Evolutionary conservation across 1,140 invertebrate genomes (phyloP), one percentile per base, ranked within the genome.

Genomic region (Procambarus virginalis): DNA sequence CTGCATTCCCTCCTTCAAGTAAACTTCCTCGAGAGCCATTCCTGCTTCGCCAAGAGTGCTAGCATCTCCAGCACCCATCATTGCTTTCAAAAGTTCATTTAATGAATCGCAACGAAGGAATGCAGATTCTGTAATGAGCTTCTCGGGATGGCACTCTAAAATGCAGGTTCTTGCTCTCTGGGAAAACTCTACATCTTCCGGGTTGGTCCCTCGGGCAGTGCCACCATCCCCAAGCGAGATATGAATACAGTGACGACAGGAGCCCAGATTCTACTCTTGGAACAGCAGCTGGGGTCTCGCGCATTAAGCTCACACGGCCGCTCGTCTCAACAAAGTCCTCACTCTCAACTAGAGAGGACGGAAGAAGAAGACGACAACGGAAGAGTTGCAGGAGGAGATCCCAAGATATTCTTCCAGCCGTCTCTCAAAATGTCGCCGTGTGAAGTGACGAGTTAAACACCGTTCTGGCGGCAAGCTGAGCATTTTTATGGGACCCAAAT

Each of bases 81-180:
- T 93, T 79, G 95, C 95, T 93, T 96, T 96, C 0, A 97, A 94
- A 45, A 98, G 94, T 93, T 97, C 96, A 92, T 96, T 94, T 34
- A 98, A 94, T 3, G 97, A 97, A 90, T 98, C 97, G 48, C 97
- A 95, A 82, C 97, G 96, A 20, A 99, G 94, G 94, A 99, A 99
- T 93, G 99, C 99, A 4, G 98, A 99, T 93, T 99, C 99, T 0
- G 96, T 96, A n/a, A 99, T 96, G 5, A 99, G 95, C 85, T 98
- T 96, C 84, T 97, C 96, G 14, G 99, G 95, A 92, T 97, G 96
- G 93, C 98, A 99, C 90, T 98, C 97, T 34, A 95, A 95, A 9
- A 99, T 96, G 92, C 97, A 98, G 12, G 96, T 95, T 14, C 95
- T 95, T 0, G 97, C 97, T 2, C 94, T 93, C 92, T 96, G 95